A percentile compares a stretch with the other conserved stretches of the same genome.
Evolutionary conservation across 2,888 invertebrate species (phyloP).

Genomic region (Synanthedon vespiformis): DNA sequence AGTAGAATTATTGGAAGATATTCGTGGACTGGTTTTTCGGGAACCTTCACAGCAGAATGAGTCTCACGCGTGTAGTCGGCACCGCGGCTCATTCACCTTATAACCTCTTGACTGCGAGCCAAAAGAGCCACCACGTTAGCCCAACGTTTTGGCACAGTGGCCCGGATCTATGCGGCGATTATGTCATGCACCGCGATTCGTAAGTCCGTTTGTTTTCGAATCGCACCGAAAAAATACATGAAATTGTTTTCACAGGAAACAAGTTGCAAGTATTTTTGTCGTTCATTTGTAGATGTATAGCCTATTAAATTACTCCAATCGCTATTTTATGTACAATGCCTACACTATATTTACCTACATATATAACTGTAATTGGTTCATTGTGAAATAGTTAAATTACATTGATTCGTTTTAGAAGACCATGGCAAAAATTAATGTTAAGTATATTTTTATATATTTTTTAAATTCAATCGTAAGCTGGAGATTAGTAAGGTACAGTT

Average conservation of each 20-base stretch:
- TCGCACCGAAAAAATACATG: constrained; percentile 31
- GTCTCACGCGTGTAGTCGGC: background rate
- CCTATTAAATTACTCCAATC: background rate
- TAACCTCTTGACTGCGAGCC: constrained; percentile 60
- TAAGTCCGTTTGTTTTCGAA: constrained; percentile 42
- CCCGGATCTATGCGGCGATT: constrained; percentile 62
- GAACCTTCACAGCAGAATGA: too few relatives aligned
- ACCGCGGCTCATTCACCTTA: constrained; percentile 50
- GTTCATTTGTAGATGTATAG: background rate
- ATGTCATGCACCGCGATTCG: constrained; percentile 59
- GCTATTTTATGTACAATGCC: too few relatives aligned
- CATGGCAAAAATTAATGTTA: too few relatives aligned
- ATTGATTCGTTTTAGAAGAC: too few relatives aligned
- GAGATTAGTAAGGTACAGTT: too few relatives aligned
- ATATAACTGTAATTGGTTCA: too few relatives aligned
- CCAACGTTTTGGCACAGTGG: constrained; percentile 54
- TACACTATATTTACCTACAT: too few relatives aligned
- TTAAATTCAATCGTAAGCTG: too few relatives aligned
- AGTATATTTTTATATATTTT: too few relatives aligned
- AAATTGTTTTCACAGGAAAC: constrained; percentile 39
- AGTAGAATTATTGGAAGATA: too few relatives aligned
- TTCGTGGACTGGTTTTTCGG: too few relatives aligned
- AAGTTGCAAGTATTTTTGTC: constrained; percentile 2
- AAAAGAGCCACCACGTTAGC: constrained; percentile 36
- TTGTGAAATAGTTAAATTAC: too few relatives aligned